A percentile compares a stretch with the other conserved stretches of the same genome.
These are phyloP conservation scores for Strigops habroptila DNA, from an alignment of 2,113 vertebrate species.

Conservation along the genomic window DNA sequence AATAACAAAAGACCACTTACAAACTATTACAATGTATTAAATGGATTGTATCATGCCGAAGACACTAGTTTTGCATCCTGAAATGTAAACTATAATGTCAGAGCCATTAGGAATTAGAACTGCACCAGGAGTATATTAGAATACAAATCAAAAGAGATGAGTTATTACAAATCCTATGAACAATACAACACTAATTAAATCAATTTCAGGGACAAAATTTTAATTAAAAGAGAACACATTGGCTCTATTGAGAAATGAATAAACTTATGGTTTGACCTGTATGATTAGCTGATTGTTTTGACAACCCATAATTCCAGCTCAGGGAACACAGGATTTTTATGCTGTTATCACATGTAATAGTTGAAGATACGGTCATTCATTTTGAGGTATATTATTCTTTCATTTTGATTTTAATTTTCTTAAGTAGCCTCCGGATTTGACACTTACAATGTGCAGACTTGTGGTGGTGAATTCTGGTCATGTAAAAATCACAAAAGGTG, in stretches of 20 bases:
- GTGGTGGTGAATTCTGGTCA: background rate
- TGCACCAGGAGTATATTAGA: background rate
- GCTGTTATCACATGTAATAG: background rate
- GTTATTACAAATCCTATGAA: background rate
- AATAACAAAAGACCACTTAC: background rate
- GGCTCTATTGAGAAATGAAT: background rate
- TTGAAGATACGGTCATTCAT: background rate
- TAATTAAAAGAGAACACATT: background rate
- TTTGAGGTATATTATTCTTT: background rate
- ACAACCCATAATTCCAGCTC: background rate
- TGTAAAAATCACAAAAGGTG: background rate
- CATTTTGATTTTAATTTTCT: background rate
- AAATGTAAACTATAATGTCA: background rate
- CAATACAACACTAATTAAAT: background rate
- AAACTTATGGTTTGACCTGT: background rate
- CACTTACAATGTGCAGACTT: background rate
- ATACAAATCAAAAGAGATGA: background rate
- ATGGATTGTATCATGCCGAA: background rate
- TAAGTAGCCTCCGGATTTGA: background rate
- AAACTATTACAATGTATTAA: background rate
- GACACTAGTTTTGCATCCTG: background rate
- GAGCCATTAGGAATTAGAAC: background rate
- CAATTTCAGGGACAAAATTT: background rate
- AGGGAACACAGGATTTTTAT: background rate
- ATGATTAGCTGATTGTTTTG: background rate